Conservation (phyloP, 2,113 vertebrate genomes). For the Daboia siamensis region DNA sequence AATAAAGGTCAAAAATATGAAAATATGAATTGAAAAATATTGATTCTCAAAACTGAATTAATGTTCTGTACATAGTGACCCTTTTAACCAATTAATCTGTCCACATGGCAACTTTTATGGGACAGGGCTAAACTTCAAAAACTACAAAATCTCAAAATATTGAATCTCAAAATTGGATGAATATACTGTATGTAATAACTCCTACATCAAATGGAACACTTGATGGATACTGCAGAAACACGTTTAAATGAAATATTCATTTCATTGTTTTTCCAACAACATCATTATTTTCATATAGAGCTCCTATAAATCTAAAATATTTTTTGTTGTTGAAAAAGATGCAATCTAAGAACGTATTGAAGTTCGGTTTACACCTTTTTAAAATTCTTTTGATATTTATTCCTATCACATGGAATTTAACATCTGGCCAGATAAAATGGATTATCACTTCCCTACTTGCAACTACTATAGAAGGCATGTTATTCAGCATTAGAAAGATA, state of each 20-base stretch:
- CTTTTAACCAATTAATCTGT: background rate
- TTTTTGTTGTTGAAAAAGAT: too few species aligned
- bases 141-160: too few species aligned
- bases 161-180: too few species aligned
- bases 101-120: background rate
- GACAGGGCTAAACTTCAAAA: background rate
- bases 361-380: too few species aligned
- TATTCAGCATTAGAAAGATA: background rate
- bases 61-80: background rate
- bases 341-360: too few species aligned
- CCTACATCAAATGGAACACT: too few species aligned
- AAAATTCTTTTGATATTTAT: background rate
- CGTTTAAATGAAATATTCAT: too few species aligned
- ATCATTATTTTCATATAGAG: background rate
- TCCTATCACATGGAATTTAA: background rate
- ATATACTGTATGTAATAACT: too few species aligned
- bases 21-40: background rate
- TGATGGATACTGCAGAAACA: too few species aligned
- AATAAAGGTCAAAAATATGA: background rate
- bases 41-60: background rate
- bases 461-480: background rate
- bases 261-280: too few species aligned
- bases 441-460: background rate
- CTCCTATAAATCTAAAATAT: background rate
- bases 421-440: background rate